Evolutionary conservation across 2,888 invertebrate genomes (phyloP).

Genomic region (Agrilus cyanescens): DNA sequence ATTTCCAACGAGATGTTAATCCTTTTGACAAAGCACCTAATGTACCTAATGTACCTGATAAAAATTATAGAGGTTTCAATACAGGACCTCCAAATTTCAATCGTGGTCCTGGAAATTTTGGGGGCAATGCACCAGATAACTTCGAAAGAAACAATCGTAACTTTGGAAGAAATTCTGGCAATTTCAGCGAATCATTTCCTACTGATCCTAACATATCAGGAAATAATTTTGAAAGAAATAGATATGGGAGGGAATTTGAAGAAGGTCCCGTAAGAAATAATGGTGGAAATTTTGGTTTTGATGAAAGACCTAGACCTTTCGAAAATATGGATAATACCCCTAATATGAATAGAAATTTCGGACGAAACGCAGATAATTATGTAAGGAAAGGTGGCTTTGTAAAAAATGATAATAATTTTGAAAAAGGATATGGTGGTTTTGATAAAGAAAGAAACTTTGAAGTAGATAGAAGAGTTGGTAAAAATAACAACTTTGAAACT

Average conservation of each 20-base stretch:
- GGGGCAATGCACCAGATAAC: not conserved
- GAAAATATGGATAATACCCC: not conserved
- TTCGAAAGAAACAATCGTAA: constrained; percentile 6
- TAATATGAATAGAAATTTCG: constrained; percentile 4
- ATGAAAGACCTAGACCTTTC: not conserved
- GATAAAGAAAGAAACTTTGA: not conserved
- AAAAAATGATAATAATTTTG: constrained; percentile 6
- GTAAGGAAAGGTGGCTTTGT: not conserved
- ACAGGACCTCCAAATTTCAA: constrained; percentile 9
- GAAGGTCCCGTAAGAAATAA: not conserved
- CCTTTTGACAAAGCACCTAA: constrained; percentile 5
- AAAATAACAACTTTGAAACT: not conserved
- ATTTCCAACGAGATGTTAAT: constrained; percentile 5
- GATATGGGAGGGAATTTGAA: not conserved
- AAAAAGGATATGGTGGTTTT: constrained; percentile 11
- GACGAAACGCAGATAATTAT: constrained; percentile 1
- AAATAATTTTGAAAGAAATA: not conserved
- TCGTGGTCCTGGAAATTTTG: constrained; percentile 6
- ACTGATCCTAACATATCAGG: not conserved
- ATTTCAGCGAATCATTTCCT: not conserved
- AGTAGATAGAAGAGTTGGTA: not conserved
- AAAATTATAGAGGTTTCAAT: constrained; percentile 4
- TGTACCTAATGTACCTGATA: constrained; percentile 5
- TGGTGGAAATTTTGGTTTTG: not conserved
- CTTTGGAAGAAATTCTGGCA: not conserved